Evolutionary conservation across 2,888 invertebrate species (phyloP).

Genomic region (Gastrophysa polygoni): DNA sequence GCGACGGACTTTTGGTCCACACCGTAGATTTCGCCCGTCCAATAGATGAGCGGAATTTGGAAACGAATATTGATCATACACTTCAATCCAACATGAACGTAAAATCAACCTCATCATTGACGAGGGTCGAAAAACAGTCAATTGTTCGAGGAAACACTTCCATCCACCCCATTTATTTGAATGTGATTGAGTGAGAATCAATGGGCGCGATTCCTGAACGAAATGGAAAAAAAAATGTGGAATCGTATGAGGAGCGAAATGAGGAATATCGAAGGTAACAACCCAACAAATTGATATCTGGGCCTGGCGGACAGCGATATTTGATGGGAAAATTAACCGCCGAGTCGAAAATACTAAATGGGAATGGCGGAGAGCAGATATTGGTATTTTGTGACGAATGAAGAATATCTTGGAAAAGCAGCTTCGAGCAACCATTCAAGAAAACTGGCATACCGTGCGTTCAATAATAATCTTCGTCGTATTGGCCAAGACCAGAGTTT

Average conservation of each 20-base stretch:
- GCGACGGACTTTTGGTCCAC: too few species aligned
- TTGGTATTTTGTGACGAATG: background rate
- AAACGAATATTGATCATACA: too few species aligned
- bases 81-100: too few species aligned
- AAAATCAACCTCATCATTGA: too few species aligned
- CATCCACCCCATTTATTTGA: background rate
- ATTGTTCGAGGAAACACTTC: too few species aligned
- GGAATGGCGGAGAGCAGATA: background rate
- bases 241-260: background rate
- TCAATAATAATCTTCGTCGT: too few species aligned
- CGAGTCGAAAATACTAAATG: background rate
- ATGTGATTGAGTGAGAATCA: background rate
- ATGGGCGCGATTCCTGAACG: background rate
- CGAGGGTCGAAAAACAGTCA: too few species aligned
- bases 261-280: background rate
- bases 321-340: background rate
- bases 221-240: background rate
- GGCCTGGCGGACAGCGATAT: background rate
- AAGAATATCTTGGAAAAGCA: background rate
- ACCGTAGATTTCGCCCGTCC: too few species aligned
- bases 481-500: too few species aligned
- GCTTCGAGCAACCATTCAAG: too few species aligned
- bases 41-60: too few species aligned
- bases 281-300: background rate
- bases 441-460: too few species aligned